Evolutionary conservation across 2,113 vertebrate species (phyloP).

Genomic region (Eudorcas thomsonii): DNA sequence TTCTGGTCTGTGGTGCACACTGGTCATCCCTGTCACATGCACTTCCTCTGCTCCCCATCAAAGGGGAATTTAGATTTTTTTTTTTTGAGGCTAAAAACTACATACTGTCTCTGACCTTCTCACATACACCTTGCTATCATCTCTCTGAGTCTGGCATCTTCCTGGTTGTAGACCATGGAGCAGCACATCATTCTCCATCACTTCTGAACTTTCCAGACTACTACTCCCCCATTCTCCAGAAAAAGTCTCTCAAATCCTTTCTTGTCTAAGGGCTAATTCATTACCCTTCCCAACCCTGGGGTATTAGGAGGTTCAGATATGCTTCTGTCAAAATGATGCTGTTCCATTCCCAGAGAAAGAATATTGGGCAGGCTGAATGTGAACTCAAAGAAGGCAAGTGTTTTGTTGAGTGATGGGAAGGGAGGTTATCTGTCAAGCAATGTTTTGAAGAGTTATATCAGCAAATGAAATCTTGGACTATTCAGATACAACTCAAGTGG

Average conservation of each 20-base stretch:
- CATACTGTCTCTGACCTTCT: neutral
- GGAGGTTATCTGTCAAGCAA: neutral
- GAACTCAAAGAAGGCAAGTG: neutral
- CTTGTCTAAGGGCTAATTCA: neutral
- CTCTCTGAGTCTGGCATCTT: neutral
- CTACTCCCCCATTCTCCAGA: neutral
- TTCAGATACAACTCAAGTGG: neutral
- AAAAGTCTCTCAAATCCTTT: neutral
- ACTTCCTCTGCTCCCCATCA: neutral
- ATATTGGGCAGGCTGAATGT: neutral
- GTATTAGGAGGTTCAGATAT: neutral
- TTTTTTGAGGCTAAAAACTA: neutral
- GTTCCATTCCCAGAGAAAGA: neutral
- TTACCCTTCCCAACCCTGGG: neutral
- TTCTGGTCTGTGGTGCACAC: neutral
- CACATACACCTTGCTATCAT: neutral
- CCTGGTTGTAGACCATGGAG: neutral
- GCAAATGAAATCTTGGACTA: neutral
- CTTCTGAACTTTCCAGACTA: neutral
- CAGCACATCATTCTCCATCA: neutral
- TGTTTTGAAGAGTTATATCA: neutral
- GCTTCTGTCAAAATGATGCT: neutral
- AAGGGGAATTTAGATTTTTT: neutral
- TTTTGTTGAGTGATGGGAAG: neutral
- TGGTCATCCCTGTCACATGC: neutral